These are phyloP conservation scores for Drosophila peninsularis DNA, from an alignment of 2,888 invertebrate species.

Conservation along the genomic window DNA sequence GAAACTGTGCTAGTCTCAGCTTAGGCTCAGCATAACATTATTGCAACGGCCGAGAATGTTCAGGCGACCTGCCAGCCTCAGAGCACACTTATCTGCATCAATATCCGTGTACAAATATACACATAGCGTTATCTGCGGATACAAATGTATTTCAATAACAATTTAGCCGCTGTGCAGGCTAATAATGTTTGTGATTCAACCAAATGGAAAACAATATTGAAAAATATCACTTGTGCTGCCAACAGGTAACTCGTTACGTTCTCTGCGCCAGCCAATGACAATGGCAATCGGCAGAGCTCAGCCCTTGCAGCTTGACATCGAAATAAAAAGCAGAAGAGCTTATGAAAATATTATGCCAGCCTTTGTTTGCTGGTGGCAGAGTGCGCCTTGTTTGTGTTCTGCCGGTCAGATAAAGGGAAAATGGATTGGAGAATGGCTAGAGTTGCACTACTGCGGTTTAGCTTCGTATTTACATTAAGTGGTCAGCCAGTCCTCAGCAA, in stretches of 20 bases:
- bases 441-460: not conserved
- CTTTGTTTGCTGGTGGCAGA: not conserved
- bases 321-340: not conserved
- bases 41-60: too few relatives aligned
- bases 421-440: not conserved
- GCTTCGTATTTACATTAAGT: not conserved
- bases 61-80: not conserved
- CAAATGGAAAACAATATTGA: slow-evolving; percentile 65
- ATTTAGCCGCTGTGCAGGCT: slow-evolving; percentile 34
- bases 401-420: not conserved
- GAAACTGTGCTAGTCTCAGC: not conserved
- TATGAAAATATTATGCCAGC: not conserved
- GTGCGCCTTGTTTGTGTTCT: not conserved
- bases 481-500: not conserved
- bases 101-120: too few relatives aligned
- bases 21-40: not conserved
- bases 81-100: not conserved
- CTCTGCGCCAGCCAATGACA: not conserved
- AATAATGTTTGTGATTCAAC: slow-evolving; percentile 70
- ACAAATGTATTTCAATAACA: not conserved
- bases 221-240: slow-evolving; percentile 34
- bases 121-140: too few relatives aligned
- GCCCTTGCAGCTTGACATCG: not conserved
- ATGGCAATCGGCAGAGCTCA: not conserved
- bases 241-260: slow-evolving; percentile 22